Conservation (phyloP, 2,113 vertebrate genomes). For the Buteo buteo region DNA sequence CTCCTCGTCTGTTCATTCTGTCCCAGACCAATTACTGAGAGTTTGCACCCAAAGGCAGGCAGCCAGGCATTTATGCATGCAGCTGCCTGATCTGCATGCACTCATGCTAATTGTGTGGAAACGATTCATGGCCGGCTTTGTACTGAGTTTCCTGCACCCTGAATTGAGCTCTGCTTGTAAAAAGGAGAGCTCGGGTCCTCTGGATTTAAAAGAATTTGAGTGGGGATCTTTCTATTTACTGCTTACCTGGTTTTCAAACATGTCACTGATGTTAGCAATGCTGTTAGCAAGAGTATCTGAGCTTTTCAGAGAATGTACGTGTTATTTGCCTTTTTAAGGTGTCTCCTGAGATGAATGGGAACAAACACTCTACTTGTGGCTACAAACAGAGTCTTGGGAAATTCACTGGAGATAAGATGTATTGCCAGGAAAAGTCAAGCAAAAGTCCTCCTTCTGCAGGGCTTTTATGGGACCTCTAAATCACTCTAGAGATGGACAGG, state of each 20-base stretch:
- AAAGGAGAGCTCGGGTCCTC: background rate
- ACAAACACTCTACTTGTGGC: background rate
- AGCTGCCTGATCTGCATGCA: constrained; percentile 25
- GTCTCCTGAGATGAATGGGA: background rate
- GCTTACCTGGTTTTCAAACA: background rate
- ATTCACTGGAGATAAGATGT: background rate
- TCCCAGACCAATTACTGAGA: background rate
- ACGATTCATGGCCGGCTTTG: background rate
- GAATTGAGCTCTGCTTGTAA: background rate
- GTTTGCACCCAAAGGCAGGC: background rate
- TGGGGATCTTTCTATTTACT: background rate
- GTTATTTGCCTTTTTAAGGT: background rate
- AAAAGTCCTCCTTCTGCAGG: background rate
- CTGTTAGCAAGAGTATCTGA: accelerated
- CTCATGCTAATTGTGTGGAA: background rate
- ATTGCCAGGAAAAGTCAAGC: background rate
- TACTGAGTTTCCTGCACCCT: background rate
- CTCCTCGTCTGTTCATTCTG: accelerated
- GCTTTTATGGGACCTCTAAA: background rate
- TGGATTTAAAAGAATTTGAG: background rate
- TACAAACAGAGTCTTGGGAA: background rate
- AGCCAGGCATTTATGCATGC: background rate
- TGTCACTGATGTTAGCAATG: accelerated
- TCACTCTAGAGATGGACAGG: background rate
- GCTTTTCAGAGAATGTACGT: accelerated